Percentiles rank a stretch among this genome's conserved stretches.
Conservation (phyloP, 1,140 invertebrate species). For the Tetramorium alpestre region DNA sequence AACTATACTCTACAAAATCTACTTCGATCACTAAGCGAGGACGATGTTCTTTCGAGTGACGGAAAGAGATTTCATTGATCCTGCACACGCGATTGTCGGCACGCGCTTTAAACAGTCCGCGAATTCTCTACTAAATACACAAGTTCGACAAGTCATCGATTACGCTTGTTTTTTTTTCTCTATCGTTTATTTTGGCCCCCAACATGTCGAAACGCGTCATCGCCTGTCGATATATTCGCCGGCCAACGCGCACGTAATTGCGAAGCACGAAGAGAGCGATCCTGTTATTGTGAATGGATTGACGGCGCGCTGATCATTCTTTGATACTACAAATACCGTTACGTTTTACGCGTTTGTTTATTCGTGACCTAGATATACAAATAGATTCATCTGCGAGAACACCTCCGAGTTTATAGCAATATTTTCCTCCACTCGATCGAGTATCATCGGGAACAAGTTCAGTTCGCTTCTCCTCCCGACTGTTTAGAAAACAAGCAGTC, state of each 20-base stretch:
- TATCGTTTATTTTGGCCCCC: slow-evolving; percentile 21
- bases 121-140: slow-evolving; percentile 27
- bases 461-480: background rate
- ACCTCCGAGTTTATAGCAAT: slow-evolving; percentile 45
- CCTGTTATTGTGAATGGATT: slow-evolving; percentile 53
- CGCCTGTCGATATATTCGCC: slow-evolving; percentile 49
- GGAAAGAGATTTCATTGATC: background rate
- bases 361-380: slow-evolving; percentile 37
- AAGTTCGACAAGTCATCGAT: slow-evolving; percentile 19
- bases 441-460: slow-evolving; percentile 5
- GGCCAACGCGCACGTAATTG: slow-evolving; percentile 54
- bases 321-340: slow-evolving; percentile 32
- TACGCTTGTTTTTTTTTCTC: slow-evolving; percentile 1
- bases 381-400: slow-evolving; percentile 23
- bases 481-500: slow-evolving; percentile 18
- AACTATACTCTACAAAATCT: background rate
- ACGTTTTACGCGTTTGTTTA: slow-evolving; percentile 37
- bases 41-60: background rate
- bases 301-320: slow-evolving; percentile 46
- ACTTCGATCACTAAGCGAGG: background rate
- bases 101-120: background rate
- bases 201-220: slow-evolving; percentile 42
- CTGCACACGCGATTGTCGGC: background rate
- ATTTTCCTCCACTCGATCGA: slow-evolving; percentile 18
- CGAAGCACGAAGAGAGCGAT: slow-evolving; percentile 19